Evolutionary conservation across 2,888 invertebrate species (phyloP).

Genomic region (Chouioia cunea): DNA sequence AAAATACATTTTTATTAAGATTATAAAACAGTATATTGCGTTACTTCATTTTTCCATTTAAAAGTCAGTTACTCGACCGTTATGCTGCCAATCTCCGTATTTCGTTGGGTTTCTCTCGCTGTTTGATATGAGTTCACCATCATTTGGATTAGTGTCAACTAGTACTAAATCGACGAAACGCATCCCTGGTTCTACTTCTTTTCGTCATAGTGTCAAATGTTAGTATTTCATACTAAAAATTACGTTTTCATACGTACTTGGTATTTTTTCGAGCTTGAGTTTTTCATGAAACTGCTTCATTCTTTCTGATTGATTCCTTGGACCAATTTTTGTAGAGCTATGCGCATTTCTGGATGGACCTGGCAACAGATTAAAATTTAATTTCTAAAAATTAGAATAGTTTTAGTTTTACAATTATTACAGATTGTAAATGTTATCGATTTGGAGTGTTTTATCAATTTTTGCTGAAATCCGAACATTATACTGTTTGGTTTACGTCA

Average conservation of each 20-base stretch:
- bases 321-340: not conserved
- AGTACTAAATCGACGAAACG: constrained; percentile 56
- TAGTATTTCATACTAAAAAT: not conserved
- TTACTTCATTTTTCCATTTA: constrained; percentile 47
- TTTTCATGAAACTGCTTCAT: constrained; percentile 61
- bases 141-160: constrained; percentile 56
- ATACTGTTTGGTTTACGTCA: no score
- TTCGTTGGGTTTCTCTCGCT: constrained; percentile 61
- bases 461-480: no score
- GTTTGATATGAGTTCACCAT: constrained; percentile 56
- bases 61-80: constrained; percentile 62
- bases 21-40: constrained; percentile 17
- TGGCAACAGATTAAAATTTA: not conserved
- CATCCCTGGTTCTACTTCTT: constrained; percentile 51
- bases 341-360: not conserved
- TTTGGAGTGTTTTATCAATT: no score
- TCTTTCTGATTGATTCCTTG: constrained; percentile 52
- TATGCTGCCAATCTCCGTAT: constrained; percentile 63
- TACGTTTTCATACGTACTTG: constrained; percentile 48
- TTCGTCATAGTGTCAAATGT: constrained; percentile 2
- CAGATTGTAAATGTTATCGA: no score
- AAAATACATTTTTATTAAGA: constrained; percentile 46
- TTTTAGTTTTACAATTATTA: not conserved
- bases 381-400: constrained; percentile 2
- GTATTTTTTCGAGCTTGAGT: constrained; percentile 55